phyloP scores from a whole-genome alignment of 1,140 invertebrate genomes.

The Eriosoma lanigerum region DNA sequence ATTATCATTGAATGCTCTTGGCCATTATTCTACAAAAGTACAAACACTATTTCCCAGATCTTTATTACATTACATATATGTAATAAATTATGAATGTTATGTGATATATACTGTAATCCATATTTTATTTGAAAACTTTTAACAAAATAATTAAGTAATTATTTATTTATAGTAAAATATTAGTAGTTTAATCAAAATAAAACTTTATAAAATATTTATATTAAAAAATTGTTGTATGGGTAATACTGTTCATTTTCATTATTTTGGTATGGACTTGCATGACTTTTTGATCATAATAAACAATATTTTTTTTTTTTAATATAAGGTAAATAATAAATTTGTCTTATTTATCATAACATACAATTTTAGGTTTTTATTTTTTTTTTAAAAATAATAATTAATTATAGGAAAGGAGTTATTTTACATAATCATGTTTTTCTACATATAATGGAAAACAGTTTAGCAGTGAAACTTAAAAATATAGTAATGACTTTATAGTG shows the following conservation, averaged over 20 bases:
- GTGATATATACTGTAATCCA: background rate
- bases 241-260: too few relatives aligned
- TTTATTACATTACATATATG: conserved; percentile 9
- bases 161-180: too few relatives aligned
- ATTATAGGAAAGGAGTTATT: conserved; percentile 17
- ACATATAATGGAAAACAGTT: conserved; percentile 14
- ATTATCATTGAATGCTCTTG: background rate
- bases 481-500: background rate
- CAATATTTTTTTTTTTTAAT: background rate
- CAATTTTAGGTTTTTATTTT: background rate
- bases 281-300: background rate
- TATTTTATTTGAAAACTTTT: background rate
- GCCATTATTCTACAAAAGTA: too few relatives aligned
- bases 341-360: conserved; percentile 12
- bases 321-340: background rate
- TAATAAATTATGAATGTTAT: conserved; percentile 5
- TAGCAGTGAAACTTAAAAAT: background rate
- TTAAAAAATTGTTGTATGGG: too few relatives aligned
- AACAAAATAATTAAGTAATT: background rate
- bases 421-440: conserved; percentile 23
- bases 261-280: background rate
- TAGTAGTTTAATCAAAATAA: too few relatives aligned
- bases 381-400: conserved; percentile 18
- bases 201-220: too few relatives aligned
- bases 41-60: too few relatives aligned